These are phyloP conservation scores for Nothura maculosa DNA, from an alignment of 2,797 vertebrate genomes.

Conservation along the genomic window DNA sequence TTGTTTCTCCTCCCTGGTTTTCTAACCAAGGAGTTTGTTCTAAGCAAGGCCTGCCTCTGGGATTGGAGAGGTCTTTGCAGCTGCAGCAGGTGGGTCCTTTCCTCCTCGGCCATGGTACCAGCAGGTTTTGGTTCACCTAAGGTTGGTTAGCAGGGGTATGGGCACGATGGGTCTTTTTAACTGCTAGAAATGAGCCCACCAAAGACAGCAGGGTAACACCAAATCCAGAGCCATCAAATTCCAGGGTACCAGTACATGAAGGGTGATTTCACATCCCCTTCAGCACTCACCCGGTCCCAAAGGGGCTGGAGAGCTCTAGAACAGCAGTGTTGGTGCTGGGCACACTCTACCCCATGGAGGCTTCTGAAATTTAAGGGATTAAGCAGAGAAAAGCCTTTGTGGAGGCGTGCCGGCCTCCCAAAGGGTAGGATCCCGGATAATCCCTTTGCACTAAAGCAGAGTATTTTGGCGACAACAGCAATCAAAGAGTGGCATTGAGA, in stretches of 20 bases:
- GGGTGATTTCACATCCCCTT: not conserved
- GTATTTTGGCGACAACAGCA: constrained; percentile 40
- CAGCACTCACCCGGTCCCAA: not conserved
- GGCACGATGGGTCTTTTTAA: not conserved
- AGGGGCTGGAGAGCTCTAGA: not conserved
- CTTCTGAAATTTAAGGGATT: constrained; percentile 50
- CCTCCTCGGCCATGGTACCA: not conserved
- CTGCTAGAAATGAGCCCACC: not conserved
- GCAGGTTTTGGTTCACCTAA: not conserved
- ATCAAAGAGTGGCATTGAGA: constrained; percentile 46
- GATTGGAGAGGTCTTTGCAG: not conserved
- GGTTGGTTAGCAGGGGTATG: not conserved
- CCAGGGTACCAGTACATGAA: not conserved
- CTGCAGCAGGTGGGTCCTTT: not conserved
- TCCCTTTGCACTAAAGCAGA: constrained; percentile 22
- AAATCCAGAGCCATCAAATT: not conserved
- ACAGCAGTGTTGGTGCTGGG: not conserved
- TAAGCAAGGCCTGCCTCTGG: not conserved
- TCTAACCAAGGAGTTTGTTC: no score
- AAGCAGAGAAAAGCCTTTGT: constrained; percentile 33
- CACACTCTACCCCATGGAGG: not conserved
- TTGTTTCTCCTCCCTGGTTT: not conserved
- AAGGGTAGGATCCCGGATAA: constrained; percentile 62
- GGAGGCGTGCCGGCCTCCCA: constrained; percentile 37
- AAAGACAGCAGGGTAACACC: not conserved